Evolutionary conservation across 2,888 invertebrate species (phyloP).

Genomic region (Clanis bilineata): DNA sequence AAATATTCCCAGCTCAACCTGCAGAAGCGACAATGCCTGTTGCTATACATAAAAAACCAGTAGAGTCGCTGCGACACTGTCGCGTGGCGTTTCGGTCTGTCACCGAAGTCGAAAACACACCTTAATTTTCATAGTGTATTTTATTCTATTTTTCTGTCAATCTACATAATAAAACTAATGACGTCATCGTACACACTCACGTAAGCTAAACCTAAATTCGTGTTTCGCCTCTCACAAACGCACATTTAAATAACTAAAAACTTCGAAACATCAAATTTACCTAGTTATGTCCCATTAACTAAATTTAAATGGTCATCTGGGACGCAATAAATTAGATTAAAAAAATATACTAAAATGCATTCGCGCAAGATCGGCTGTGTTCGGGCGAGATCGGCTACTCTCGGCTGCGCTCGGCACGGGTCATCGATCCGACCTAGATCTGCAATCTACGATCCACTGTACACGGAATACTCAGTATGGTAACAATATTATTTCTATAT

Average conservation of each 20-base stretch:
- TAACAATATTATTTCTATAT: neutral
- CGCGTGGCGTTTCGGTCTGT: too few relatives aligned
- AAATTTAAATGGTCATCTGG: conserved; percentile 25
- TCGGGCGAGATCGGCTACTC: conserved; percentile 34
- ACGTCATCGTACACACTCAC: neutral
- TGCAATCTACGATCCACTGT: conserved; percentile 20
- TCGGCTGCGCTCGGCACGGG: conserved; percentile 46
- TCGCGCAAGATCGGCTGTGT: conserved; percentile 21
- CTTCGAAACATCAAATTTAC: conserved; percentile 23
- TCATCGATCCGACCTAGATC: conserved; percentile 63
- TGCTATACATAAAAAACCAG: too few relatives aligned
- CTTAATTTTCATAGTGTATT: too few relatives aligned
- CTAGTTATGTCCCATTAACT: conserved; percentile 25
- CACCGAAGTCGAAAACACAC: too few relatives aligned
- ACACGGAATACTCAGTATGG: conserved; percentile 3
- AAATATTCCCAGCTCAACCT: too few relatives aligned
- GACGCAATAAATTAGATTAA: conserved; percentile 26
- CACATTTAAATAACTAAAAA: conserved; percentile 19
- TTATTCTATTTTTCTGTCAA: neutral
- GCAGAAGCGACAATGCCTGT: too few relatives aligned
- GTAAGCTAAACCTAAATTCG: neutral
- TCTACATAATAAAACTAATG: neutral
- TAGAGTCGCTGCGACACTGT: too few relatives aligned
- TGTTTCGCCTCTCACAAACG: neutral
- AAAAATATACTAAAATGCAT: conserved; percentile 22